Conservation (phyloP, 2,888 invertebrate species). For the Megastigmus dorsalis region DNA sequence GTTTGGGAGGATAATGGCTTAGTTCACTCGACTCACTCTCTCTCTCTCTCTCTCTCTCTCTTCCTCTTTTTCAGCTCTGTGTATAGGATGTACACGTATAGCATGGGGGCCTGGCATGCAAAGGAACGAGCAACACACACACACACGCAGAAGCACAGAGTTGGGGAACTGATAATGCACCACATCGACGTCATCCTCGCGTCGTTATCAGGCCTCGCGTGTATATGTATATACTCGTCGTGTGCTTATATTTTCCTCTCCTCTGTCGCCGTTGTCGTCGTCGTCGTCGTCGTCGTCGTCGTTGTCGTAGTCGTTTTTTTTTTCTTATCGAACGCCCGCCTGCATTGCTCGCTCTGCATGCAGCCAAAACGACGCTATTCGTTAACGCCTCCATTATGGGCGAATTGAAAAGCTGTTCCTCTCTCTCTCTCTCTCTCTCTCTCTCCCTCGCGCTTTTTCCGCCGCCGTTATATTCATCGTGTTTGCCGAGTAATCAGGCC, state of each 20-base stretch:
- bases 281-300: not conserved
- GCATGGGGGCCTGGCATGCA: not conserved
- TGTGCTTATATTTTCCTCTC: no score
- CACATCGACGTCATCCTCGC: constrained; percentile 3
- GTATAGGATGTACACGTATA: not conserved
- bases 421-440: no score
- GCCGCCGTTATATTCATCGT: no score
- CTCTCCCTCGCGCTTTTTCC: no score
- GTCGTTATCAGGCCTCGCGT: constrained; percentile 17
- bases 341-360: no score
- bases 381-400: not conserved
- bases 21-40: constrained; percentile 24
- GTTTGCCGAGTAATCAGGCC: no score
- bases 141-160: no score
- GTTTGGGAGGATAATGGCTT: constrained; percentile 39
- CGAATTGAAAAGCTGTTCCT: not conserved
- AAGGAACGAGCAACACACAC: not conserved
- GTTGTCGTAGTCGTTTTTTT: no score
- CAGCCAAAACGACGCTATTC: no score
- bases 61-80: not conserved
- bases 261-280: no score
- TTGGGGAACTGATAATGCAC: constrained; percentile 27
- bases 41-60: not conserved
- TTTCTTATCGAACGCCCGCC: not conserved
- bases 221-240: no score